Percentiles rank a stretch among this genome's conserved stretches.
Evolutionary conservation across 2,113 vertebrate species (phyloP).

Genomic region (Gnathonemus longibarbis): DNA sequence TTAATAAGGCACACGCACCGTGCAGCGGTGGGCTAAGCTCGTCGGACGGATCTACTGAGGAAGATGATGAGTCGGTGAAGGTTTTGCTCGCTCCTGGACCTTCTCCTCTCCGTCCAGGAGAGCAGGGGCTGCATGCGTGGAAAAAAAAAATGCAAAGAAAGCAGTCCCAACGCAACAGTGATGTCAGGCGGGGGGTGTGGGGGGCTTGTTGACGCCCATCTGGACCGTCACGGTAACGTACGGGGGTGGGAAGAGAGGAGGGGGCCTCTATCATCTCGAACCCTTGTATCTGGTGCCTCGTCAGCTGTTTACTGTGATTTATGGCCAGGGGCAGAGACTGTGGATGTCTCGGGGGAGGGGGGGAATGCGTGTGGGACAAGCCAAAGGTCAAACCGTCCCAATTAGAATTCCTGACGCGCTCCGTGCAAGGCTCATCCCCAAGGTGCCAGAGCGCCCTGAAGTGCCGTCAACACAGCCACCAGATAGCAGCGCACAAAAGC

Average conservation of each 20-base stretch:
- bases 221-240: not conserved
- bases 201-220: not conserved
- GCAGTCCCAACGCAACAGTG: not conserved
- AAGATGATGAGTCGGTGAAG: not conserved
- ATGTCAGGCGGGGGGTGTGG: not conserved
- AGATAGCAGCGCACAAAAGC: slow-evolving; percentile 8
- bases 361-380: slow-evolving; percentile 34
- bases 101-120: not conserved
- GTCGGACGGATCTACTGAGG: not conserved
- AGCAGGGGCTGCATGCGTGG: not conserved
- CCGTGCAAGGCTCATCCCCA: not conserved
- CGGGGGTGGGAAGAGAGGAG: not conserved
- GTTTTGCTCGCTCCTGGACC: not conserved
- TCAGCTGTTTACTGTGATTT: slow-evolving; percentile 10
- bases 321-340: not conserved
- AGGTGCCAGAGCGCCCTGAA: too few species aligned
- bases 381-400: slow-evolving; percentile 47
- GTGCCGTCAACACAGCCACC: not conserved
- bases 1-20: not conserved
- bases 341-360: not conserved
- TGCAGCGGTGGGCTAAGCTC: not conserved
- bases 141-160: not conserved
- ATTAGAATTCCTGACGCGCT: slow-evolving; percentile 10
- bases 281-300: not conserved
- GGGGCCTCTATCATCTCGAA: not conserved